Percentiles rank a stretch among this genome's conserved stretches.
Evolutionary conservation across 2,797 vertebrate genomes (phyloP).

Genomic region (Tapera naevia): DNA sequence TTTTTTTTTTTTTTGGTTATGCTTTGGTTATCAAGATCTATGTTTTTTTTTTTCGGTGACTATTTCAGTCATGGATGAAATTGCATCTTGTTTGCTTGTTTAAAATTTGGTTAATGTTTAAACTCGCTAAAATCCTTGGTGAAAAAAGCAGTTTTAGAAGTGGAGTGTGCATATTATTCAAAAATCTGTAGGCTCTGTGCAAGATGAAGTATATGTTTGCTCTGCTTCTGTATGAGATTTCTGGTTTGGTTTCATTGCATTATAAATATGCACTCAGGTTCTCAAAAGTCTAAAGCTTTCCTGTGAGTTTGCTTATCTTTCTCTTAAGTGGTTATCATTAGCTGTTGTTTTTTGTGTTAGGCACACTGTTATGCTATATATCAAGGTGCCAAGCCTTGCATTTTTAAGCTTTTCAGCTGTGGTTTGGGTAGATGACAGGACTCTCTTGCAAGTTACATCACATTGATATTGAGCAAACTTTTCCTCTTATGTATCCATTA

Average conservation of each 20-base stretch:
- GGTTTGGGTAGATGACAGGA: background rate
- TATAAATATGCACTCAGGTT: background rate
- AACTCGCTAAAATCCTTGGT: background rate
- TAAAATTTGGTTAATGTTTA: background rate
- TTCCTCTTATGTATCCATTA: background rate
- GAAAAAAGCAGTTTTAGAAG: background rate
- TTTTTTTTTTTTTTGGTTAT: background rate
- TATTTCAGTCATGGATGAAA: background rate
- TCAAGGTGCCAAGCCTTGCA: background rate
- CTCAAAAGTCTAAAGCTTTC: background rate
- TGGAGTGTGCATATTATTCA: background rate
- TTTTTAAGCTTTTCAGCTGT: background rate
- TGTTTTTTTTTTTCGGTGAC: background rate
- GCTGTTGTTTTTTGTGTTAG: background rate
- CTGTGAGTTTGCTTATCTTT: background rate
- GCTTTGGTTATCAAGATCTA: background rate
- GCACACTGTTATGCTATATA: background rate
- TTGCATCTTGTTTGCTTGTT: background rate
- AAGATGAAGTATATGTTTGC: background rate
- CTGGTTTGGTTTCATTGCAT: background rate
- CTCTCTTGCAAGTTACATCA: background rate
- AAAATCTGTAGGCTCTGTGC: background rate
- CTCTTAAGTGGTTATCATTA: background rate
- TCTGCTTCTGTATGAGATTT: background rate
- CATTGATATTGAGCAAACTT: background rate